A percentile compares a stretch with the other conserved stretches of the same genome.
These are phyloP conservation scores for Epinephelus moara DNA, from an alignment of 2,113 vertebrate species.

Conservation along the genomic window DNA sequence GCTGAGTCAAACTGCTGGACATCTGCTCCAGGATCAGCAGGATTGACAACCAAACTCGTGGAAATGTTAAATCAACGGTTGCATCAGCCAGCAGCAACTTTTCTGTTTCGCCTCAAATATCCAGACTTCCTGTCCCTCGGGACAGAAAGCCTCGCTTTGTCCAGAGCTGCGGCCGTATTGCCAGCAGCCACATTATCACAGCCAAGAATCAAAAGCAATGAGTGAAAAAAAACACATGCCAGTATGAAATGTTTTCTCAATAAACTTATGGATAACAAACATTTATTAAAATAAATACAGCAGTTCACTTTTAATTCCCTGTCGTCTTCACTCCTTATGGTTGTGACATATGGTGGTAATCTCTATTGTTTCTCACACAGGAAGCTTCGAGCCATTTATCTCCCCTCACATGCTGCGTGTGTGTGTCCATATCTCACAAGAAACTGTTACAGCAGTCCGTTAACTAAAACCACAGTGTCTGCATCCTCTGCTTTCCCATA, in stretches of 20 bases:
- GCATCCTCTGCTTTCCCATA: conserved; percentile 51
- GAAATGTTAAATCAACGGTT: conserved; percentile 28
- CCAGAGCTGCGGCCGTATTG: conserved; percentile 14
- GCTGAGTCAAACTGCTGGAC: conserved; percentile 24
- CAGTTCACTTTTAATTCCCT: conserved; percentile 22
- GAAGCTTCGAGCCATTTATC: conserved; percentile 74
- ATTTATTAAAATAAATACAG: conserved; percentile 52
- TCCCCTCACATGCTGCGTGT: conserved; percentile 35
- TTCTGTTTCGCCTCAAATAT: conserved; percentile 7
- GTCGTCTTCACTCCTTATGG: conserved; percentile 19
- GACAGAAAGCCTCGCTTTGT: conserved; percentile 18
- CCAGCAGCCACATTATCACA: conserved; percentile 20
- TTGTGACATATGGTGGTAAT: conserved; percentile 3
- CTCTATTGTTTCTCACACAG: conserved; percentile 51
- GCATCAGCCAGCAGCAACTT: conserved; percentile 15
- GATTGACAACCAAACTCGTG: conserved; percentile 17
- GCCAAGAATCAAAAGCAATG: conserved; percentile 2
- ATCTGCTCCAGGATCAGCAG: conserved; percentile 32
- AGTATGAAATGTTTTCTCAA: neutral
- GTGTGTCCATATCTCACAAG: conserved; percentile 53
- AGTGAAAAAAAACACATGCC: neutral
- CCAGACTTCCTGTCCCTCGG: conserved; percentile 4
- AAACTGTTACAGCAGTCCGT: conserved; percentile 45
- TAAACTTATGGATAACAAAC: conserved; percentile 30
- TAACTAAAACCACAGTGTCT: conserved; percentile 70